A percentile compares a stretch with the other conserved stretches of the same genome.
These are phyloP conservation scores for Protophormia terraenovae DNA, from an alignment of 2,888 invertebrate genomes.

Conservation along the genomic window DNA sequence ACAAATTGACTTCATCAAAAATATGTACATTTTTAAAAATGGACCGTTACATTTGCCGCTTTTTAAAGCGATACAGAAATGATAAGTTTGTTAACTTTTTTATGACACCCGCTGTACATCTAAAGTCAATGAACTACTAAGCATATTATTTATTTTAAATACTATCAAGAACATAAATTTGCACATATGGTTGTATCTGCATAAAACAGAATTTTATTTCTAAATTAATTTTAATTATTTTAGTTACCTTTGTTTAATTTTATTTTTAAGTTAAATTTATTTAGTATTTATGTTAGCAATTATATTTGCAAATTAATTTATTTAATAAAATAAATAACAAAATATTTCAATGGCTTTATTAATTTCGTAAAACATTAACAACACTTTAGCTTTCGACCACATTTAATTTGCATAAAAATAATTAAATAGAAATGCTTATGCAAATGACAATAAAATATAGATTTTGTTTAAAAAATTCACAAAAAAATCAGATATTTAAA, in stretches of 20 bases:
- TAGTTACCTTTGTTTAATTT: neutral
- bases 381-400: constrained; percentile 27
- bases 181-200: too few relatives aligned
- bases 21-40: too few relatives aligned
- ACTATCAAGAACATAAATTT: too few relatives aligned
- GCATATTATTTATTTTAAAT: too few relatives aligned
- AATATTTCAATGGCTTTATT: constrained; percentile 10
- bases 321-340: neutral
- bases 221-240: neutral
- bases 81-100: too few relatives aligned
- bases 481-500: neutral
- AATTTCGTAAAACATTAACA: constrained; percentile 16
- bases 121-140: too few relatives aligned
- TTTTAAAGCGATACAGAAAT: too few relatives aligned
- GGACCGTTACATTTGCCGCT: too few relatives aligned
- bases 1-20: too few relatives aligned
- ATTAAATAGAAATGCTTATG: neutral
- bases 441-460: neutral
- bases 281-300: neutral
- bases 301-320: neutral
- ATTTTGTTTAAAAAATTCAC: too few relatives aligned
- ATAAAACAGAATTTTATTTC: neutral
- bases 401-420: constrained; percentile 38
- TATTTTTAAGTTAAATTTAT: neutral
- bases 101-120: too few relatives aligned